A percentile compares a stretch with the other conserved stretches of the same genome.
These are phyloP conservation scores for Diabrotica balteata DNA, from an alignment of 2,888 invertebrate species.

Conservation along the genomic window DNA sequence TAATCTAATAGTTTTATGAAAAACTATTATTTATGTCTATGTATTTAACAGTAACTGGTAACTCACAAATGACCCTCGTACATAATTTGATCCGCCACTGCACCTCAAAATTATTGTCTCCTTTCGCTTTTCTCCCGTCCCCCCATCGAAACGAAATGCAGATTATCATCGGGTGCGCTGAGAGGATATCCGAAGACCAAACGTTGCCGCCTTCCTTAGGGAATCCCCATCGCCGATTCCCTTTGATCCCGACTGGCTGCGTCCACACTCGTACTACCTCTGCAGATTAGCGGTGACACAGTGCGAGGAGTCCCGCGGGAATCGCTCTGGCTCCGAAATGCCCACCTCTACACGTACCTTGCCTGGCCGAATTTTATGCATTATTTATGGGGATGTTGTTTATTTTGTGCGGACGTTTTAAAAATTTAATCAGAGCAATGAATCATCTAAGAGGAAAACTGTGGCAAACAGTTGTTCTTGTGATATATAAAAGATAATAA, in stretches of 20 bases:
- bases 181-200: not conserved
- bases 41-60: too few relatives aligned
- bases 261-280: slow-evolving; percentile 41
- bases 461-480: too few relatives aligned
- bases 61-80: too few relatives aligned
- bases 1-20: too few relatives aligned
- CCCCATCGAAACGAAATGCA: not conserved
- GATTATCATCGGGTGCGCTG: not conserved
- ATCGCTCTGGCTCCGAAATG: slow-evolving; percentile 9
- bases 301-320: slow-evolving; percentile 39
- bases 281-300: slow-evolving; percentile 49
- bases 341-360: slow-evolving; percentile 3
- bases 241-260: slow-evolving; percentile 44
- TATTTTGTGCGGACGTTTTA: not conserved
- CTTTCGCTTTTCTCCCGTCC: not conserved
- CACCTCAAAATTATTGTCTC: too few relatives aligned
- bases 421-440: too few relatives aligned
- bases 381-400: slow-evolving; percentile 9
- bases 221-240: slow-evolving; percentile 43
- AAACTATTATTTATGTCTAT: too few relatives aligned
- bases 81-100: too few relatives aligned
- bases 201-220: slow-evolving; percentile 27
- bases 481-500: too few relatives aligned
- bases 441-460: too few relatives aligned
- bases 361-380: slow-evolving; percentile 7